Base-by-base conservation (phyloP, 2,888 invertebrate genomes). In the Nephrocerus scutellatus region DNA sequence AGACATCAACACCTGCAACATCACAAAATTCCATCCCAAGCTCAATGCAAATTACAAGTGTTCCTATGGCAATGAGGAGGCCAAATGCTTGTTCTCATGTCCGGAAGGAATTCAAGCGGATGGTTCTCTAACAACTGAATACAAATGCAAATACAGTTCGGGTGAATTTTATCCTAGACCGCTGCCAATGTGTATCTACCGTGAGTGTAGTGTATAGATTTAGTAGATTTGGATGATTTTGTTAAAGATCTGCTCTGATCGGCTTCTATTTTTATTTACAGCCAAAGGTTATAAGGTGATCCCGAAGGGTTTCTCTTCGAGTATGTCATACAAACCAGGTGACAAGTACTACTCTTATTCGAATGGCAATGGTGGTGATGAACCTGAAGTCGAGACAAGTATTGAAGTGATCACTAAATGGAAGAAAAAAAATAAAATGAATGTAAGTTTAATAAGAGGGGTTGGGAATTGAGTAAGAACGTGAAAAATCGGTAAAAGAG, bases 1-100 rank as follows among this genome's bases (percentile, higher is more conserved):
- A 8, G 74, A 72, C 31, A 74, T 66, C 1, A 82, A 84, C 49
- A 51, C 53, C 15, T 65, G 65, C 38, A 65, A 64, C 48, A 57
- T 65, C 8, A 63, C 61, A 15, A 79, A 79, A 46, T n/a, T n/a
- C n/a, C n/a, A n/a, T n/a, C 60, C 85, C 5, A 72, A 74, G 0
- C 86, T 87, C 62, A 86, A 86, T 64, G 89, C 87, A 10, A 81
- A 76, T 13, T 84, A 80, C 66, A 76, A 76, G 23, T 89, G 89
- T 57, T 72, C 72, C 2, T 81, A 79, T 3, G 73, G 77, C 50
- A 70, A 64, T 6, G 73, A 78, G 23, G 62, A 69, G 20, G 75
- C 80, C 47, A 72, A 72, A 5, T 90, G 89, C 60, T 65, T 67
- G 2, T 60, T 89, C 7, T 68, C 60, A 5, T 89, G 89, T 52